Evolutionary conservation across 2,888 invertebrate species (phyloP), one percentile per base, ranked within the genome.

Genomic region (Labia minor): DNA sequence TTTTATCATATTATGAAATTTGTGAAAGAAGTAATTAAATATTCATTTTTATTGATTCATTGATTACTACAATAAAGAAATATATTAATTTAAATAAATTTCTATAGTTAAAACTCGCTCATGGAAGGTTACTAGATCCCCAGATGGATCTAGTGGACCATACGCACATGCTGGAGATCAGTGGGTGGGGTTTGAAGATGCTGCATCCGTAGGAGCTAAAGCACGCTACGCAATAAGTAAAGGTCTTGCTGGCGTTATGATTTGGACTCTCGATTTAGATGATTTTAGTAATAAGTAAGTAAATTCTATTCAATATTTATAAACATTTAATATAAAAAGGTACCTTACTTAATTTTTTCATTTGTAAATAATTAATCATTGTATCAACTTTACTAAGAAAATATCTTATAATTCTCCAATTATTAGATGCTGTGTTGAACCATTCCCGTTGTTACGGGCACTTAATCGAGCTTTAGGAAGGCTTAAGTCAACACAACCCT

Each of bases 151-250:
- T 0, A 84, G 85, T 37, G 89, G 88, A 1, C 92, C 94, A 0
- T 92, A 88, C 74, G 86, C 93, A 0, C 86, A 88, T 77, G 81
- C 83, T 8, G 85, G 85, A 62, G 86, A 90, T 72, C 93, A 95
- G 74, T 95, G 95, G 92, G 92, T 93, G 37, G 90, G 93, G 61
- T 95, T 86, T 74, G 95, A 95, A 74, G 90, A 93, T 77, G 80
- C 84, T 0, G 84, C 85, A 68, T 92, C 92, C 14, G 83, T 93
- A 16, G 84, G 81, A 68, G 84, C 85, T 71, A 72, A 72, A 71
- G 72, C 71, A 26, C 67, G 64, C 20, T 63, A 63, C n/a, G 63
- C 63, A 18, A 63, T 18, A 10, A 4, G 63, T 18, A 83, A 85
- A 74, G 87, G 88, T 0, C 85, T 89, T 68, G 92, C 89, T 0